Base-by-base conservation (phyloP, 2,888 invertebrate species). In the Girardia tigrina region DNA sequence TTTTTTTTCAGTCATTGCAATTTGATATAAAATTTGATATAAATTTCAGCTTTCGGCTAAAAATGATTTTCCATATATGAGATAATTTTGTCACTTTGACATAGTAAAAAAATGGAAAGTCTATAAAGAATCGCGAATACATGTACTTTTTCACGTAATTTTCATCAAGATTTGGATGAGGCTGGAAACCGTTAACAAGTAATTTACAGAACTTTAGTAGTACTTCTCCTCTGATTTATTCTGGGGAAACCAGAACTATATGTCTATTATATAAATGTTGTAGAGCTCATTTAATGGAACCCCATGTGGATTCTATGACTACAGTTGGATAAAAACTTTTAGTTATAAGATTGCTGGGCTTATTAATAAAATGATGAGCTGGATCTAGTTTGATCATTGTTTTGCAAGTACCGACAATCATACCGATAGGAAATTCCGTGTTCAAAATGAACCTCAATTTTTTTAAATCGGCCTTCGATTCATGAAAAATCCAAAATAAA, bases 141-240 rank as follows among this genome's bases (percentile, higher is more conserved):
- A 56, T 56, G n/a, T 56, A 56, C 23, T 56, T 56, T 56, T 56
- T 56, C 8, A 56, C 56, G 2, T n/a, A 56, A 56, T 16, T 56
- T 56, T 56, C 56, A 56, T 56, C 56, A 56, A 56, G 56, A 16
- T 56, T 23, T 56, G 56, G 56, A 56, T 56, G 56, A 8, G 56
- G 56, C 23, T 56, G 56, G 23, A 56, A 56, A 56, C 56, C 56
- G 23, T 56, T 56, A 6, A 56, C 56, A 56, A 56, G 56, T 56
- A 56, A 56, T 56, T 56, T 56, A 56, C 56, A 56, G 23, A 20
- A 56, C 23, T 56, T 56, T 23, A 56, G n/a, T 23, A 56, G 23
- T 56, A n/a, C 56, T 56, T 23, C 56, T 56, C 56, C 56, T 56
- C 56, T 56, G 56, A 56, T 56, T 56, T 56, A 23, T 56, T 56